These are phyloP conservation scores for Actinopyga echinites DNA, from an alignment of 53 echinoderm and acorn worm genomes.

Conservation along the genomic window DNA sequence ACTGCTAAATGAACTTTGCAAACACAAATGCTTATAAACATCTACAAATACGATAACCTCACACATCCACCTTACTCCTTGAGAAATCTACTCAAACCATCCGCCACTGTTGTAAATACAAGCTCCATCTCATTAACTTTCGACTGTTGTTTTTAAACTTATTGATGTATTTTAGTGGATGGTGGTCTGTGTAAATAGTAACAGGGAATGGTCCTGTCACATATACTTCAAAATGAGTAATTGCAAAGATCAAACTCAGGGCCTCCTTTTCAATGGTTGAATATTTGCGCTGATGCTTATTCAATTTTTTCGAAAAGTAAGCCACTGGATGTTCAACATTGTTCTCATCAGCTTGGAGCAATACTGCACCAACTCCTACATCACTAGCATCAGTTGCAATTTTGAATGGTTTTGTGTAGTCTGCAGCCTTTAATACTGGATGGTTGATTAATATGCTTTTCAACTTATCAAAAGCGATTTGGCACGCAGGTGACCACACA, in stretches of 20 bases:
- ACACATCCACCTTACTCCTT: not conserved
- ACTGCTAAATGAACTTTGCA: too few species aligned
- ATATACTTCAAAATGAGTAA: slow-evolving; percentile 56
- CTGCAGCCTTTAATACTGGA: slow-evolving; percentile 51
- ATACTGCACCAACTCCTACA: slow-evolving; percentile 60
- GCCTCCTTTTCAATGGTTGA: slow-evolving; percentile 65
- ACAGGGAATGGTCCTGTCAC: slow-evolving; percentile 13
- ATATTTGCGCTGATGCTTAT: slow-evolving; percentile 52
- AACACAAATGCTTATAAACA: too few species aligned
- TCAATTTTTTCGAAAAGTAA: slow-evolving; percentile 63
- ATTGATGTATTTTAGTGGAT: not conserved
- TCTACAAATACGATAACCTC: too few species aligned
- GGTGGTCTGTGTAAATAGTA: slow-evolving; percentile 33
- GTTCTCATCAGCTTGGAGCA: slow-evolving; percentile 50
- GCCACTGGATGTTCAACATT: slow-evolving; percentile 53
- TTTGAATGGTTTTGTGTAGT: slow-evolving; percentile 57
- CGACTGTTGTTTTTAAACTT: slow-evolving; percentile 6
- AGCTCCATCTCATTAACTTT: slow-evolving; percentile 2
- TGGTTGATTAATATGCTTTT: slow-evolving; percentile 42
- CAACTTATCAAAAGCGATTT: slow-evolving; percentile 49
- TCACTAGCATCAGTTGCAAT: slow-evolving; percentile 66
- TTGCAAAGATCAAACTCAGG: slow-evolving; percentile 39
- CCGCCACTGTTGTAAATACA: slow-evolving; percentile 46
- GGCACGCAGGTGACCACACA: slow-evolving; percentile 23
- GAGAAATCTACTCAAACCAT: slow-evolving; percentile 13